Base-by-base conservation (phyloP, 2,888 invertebrate genomes). In the Mallateleia sp. region DNA sequence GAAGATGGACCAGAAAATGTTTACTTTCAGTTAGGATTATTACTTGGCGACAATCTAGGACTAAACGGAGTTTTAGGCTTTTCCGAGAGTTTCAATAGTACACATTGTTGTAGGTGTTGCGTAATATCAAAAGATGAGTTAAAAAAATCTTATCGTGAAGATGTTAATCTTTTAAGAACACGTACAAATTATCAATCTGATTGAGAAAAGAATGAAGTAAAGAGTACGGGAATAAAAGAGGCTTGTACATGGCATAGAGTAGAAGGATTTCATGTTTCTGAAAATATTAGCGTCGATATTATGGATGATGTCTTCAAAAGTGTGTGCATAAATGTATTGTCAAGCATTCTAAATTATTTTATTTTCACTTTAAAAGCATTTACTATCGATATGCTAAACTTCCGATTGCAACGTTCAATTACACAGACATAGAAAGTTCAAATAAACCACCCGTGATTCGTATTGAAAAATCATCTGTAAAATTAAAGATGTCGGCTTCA, bases 11-110 rank as follows among this genome's bases (percentile, higher is more conserved):
- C 25, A n/a, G 60, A 60, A 69, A 58, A 6, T 34, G n/a, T 86
- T 5, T 84, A 54, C 32, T 89, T 88, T 72, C 25, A 75, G 42
- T 64, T 86, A 18, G 62, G 25, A 24, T 25, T 84, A 14, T 62
- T 89, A 15, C 7, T 64, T 9, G 88, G 88, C 0, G 88, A 89
- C 38, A 89, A 89, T 64, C 25, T 84, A 2, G 88, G 85, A 0
- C 22, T 85, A 0, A 66, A 88, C 22, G 60, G 60, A 7, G 60
- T 88, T 20, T 74, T 84, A 24, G 84, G 86, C 0, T 84, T 85
- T 28, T 25, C 74, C 8, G 85, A 85, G 54, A 72, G 62, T 25
- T 88, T 88, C 47, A 34, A 25, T 2, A 77, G 77, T 15, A 74
- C 15, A 3, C 81, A 71, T 60, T 84, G 1, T 9, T 88, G 88